Evolutionary conservation across 2,888 invertebrate species (phyloP), one percentile per base, ranked within the genome.

Genomic region (Coenonympha arcania): DNA sequence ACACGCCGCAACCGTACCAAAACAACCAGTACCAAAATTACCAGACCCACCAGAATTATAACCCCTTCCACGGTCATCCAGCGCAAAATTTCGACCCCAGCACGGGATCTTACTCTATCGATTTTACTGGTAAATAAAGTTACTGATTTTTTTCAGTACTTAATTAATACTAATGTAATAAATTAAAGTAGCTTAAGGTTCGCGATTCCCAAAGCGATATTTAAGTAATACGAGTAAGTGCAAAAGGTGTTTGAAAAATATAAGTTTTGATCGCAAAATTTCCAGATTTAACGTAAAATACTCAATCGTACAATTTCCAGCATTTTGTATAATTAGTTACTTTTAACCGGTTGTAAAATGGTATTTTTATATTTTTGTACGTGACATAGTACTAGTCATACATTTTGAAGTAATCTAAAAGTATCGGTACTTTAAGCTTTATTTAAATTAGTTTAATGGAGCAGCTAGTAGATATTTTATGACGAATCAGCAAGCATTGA

Each of bases 31-130:
- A 74, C 34, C 71, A 68, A 42, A 64, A 59, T 34, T 64, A 69
- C 54, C 76, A n/a, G n/a, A n/a, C 73, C 43, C 70, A 71, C 37
- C 84, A 83, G 55, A 76, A 76, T 44, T 78, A 76, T 62, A 81
- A 85, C 59, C 84, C 87, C 9, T 90, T 89, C 66, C 68, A 82
- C 44, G 91, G 91, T 13, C 92, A 93, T 73, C 92, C 93, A 0
- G 90, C 92, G 0, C 88, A 89, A 57, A 93, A 92, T 67, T 88
- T 93, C 55, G 91, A 94, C 66, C 89, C 92, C 34, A 89, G 83
- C 68, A 89, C 90, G 52, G 94, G 93, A 13, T 94, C 94, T 4
- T 95, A 95, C 75, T 89, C 91, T 56, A 90, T 94, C 57, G 90
- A 91, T 68, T 94, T 93, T 68, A 89, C 89, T 63, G 90, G 90